phyloP scores from a whole-genome alignment of 2,797 vertebrate genomes.

The Tinamus major region DNA sequence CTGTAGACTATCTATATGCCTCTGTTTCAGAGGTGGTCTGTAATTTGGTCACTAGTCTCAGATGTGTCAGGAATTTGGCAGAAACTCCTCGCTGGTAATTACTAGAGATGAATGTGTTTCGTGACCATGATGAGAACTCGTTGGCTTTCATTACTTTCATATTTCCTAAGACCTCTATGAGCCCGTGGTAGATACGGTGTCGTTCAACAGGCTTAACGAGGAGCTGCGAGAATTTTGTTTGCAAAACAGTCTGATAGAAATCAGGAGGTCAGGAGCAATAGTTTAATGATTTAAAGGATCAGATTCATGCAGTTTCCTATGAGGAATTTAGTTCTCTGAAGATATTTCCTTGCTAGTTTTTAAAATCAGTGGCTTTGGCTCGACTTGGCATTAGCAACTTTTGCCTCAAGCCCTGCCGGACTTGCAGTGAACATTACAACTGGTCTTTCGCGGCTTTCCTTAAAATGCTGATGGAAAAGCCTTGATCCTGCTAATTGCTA shows the following conservation, averaged over 20 bases:
- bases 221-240: neutral
- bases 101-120: neutral
- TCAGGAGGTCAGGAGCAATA: neutral
- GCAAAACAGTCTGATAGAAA: constrained; percentile 18
- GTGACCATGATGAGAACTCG: neutral
- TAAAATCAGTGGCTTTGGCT: neutral
- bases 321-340: neutral
- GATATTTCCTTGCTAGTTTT: neutral
- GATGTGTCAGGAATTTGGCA: neutral
- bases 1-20: neutral
- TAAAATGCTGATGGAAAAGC: neutral
- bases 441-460: neutral
- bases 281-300: neutral
- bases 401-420: neutral
- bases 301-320: neutral
- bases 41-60: neutral
- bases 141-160: neutral
- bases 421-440: neutral
- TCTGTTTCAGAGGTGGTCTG: neutral
- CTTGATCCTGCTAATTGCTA: neutral
- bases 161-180: neutral
- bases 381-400: neutral
- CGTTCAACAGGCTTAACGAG: neutral
- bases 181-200: neutral
- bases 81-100: neutral